Evolutionary conservation across 2,888 invertebrate species (phyloP), one percentile per base, ranked within the genome.

Genomic region (Resseliella maxima): DNA sequence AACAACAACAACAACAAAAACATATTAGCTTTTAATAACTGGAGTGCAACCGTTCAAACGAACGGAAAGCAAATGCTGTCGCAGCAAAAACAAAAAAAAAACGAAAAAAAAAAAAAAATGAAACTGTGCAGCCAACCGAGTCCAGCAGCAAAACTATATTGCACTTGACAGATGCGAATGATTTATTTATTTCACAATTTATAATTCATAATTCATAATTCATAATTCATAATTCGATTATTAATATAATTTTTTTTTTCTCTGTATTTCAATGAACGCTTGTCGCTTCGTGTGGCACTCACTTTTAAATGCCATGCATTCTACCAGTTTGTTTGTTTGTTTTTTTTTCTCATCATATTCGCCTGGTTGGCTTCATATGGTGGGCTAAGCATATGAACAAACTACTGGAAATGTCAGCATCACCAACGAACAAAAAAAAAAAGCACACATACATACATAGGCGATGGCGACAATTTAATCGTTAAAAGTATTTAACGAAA

Each of bases 211-310:
- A 83, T 83, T 83, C 83, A 38, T 2, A 83, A 83, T 83, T 38
- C n/a, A 83, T 38, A 83, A 83, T 83, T 83, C 36, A 83, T 83
- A 38, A 83, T 83, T 83, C 83, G 83, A 38, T 83, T 83, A 83
- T 83, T 83, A 38, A 83, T 83, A 64, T 24, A 64, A 27, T 24
- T 2, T 31, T 72, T 31, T 72, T 38, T 38, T n/a, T n/a, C n/a
- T n/a, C n/a, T n/a, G n/a, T n/a, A n/a, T n/a, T n/a, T n/a, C 83
- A n/a, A 83, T 24, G 38, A 3, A 15, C 24, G 24, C 46, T 50
- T n/a, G 35, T 81, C 81, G 81, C 35, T n/a, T 81, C n/a, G 59
- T 59, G 59, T 59, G 59, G 59, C 59, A 59, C 24, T 27, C 27
- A 12, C 41, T 38, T 38, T 83, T 24, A 24, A 83, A 83, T 83